A percentile compares a stretch with the other conserved stretches of the same genome.
These are phyloP conservation scores for Calidris pygmaea DNA, from an alignment of 2,113 vertebrate genomes.

Conservation along the genomic window DNA sequence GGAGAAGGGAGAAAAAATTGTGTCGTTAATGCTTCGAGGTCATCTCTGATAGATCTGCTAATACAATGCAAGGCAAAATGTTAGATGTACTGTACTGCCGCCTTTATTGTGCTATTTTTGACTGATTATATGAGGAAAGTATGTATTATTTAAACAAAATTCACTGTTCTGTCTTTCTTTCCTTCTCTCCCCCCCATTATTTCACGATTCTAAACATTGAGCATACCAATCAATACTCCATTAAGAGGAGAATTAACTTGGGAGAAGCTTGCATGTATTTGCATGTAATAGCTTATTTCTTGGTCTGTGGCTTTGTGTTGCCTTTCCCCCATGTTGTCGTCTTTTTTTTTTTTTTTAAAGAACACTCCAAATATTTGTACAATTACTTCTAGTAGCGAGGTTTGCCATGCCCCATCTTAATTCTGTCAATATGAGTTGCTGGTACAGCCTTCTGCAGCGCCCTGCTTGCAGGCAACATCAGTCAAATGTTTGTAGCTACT, in stretches of 20 bases:
- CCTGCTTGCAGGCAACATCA: constrained; percentile 9
- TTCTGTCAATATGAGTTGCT: not conserved
- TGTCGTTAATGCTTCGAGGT: not conserved
- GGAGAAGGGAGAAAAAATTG: not conserved
- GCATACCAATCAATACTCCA: constrained; percentile 52
- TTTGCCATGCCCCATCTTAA: not conserved
- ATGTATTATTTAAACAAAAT: constrained; percentile 14
- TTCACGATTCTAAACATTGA: constrained; percentile 49
- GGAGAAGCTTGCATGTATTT: constrained; percentile 60
- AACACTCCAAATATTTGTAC: constrained; percentile 26
- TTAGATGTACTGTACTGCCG: not conserved
- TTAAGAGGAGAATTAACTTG: constrained; percentile 59
- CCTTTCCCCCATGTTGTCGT: not conserved
- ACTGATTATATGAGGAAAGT: not conserved
- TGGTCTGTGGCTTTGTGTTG: constrained; percentile 13
- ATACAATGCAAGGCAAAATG: not conserved
- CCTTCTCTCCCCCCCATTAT: not conserved
- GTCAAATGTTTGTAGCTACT: constrained; percentile 26
- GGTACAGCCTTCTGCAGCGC: not conserved
- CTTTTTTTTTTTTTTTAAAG: not conserved
- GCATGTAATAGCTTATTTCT: constrained; percentile 50
- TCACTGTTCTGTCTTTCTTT: not conserved
- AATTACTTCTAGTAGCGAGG: not conserved
- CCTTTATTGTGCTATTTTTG: constrained; percentile 1
- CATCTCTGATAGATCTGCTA: not conserved